Base-by-base conservation (phyloP, 2,888 invertebrate genomes). In the Bombyx huttoni region DNA sequence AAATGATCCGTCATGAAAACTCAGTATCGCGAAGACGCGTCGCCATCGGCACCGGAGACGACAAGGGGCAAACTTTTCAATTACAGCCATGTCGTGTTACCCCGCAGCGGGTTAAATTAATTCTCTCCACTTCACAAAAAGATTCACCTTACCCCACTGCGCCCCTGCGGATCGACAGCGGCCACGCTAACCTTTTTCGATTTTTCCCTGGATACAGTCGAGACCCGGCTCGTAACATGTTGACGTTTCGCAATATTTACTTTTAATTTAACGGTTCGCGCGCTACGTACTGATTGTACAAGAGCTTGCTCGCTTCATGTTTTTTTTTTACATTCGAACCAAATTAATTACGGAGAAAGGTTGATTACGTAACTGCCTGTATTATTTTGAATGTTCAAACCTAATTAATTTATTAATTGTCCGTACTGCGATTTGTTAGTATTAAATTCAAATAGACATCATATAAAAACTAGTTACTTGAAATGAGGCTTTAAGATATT, bases 71-170 rank as follows among this genome's bases (percentile, higher is more conserved):
- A 89, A 88, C 88, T 89, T 88, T 87, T 86, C 87, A 88, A 89
- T 89, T 89, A 89, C 85, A 77, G 80, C 78, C 73, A 75, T 83
- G 87, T 83, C 89, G 85, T 86, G 87, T 84, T 81, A 86, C 89
- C 89, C 88, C 86, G 87, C 88, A 88, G 87, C 87, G 86, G 87
- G 88, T 88, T 86, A 88, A 89, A 88, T 89, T 89, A 89, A 88
- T 86, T 87, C 88, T 78, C 86, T 86, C 80, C 83, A 83, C 82
- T 89, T 88, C 86, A 88, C 87, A 87, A 88, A 87, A 87, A 88
- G 86, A 88, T 87, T 86, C 83, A 81, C 81, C 83, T 84, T 80
- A 75, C 83, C 72, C 73, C 73, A 67, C 68, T 61, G 68, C 74
- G 68, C 64, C 75, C 74, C 67, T 73, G 76, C 67, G 78, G 76